Evolutionary conservation across 1,140 invertebrate species (phyloP), one percentile per base, ranked within the genome.

Genomic region (Aporrectodea caliginosa): DNA sequence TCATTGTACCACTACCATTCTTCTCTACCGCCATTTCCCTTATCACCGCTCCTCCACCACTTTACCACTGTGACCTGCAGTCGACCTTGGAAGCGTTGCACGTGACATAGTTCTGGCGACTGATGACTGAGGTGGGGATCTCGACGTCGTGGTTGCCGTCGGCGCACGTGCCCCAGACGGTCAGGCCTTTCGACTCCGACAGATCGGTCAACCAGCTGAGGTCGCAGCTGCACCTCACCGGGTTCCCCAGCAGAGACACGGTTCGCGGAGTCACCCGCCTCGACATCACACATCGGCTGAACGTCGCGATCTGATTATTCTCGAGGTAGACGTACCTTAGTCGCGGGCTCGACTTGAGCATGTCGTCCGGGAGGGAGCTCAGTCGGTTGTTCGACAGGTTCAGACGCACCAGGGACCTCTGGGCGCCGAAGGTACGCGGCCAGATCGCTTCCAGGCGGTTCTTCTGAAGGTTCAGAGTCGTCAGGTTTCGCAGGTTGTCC

Each of bases 381-480:
- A 77, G 29, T 0, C 22, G 22, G 27, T 77, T 77, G 75, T 68
- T 29, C 14, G 34, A 58, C 33, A 77, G 75, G 22, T 77, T 68
- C n/a, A 77, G 75, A 30, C 29, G 22, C 29, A 30, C 29, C 27
- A 77, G 34, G 6, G 22, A 35, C 27, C 29, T 35, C 75, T 77
- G 43, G 12, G 22, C n/a, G 6, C 27, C 29, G 27, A 77, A 73
- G 29, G 33, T 76, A n/a, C 43, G 22, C 22, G 69, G 31, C 79
- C 79, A 80, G 6, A 80, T 1, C 16, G 16, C 35, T 30, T 73
- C 27, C 77, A 94, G 91, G 81, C 91, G 91, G 86, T 94, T 94
- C 78, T 90, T 90, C 77, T 91, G 91, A 80, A 94, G 87, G 77
- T 93, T 92, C 69, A 94, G 88, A 81, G 92, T 92, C n/a, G 91